phyloP scores from a whole-genome alignment of 1,140 invertebrate genomes.

The Calephelis nemesis region DNA sequence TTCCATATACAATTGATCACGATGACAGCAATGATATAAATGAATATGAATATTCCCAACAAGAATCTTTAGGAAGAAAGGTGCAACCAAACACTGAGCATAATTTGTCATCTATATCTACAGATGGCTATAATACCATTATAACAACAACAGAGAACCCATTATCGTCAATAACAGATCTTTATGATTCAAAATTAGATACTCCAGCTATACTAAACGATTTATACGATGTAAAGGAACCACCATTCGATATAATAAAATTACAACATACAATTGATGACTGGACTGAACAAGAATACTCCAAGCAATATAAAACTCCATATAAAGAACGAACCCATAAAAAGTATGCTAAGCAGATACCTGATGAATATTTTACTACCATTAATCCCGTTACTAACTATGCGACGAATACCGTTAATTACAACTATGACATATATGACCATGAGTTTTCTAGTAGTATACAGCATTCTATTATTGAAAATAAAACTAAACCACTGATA shows the following conservation, averaged over 20 bases:
- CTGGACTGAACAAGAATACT: conserved; percentile 90
- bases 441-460: conserved; percentile 80
- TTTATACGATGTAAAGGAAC: conserved; percentile 71
- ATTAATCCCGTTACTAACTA: conserved; percentile 59
- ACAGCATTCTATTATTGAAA: conserved; percentile 67
- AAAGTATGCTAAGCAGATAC: conserved; percentile 86
- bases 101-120: conserved; percentile 39
- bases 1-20: conserved; percentile 86
- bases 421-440: conserved; percentile 73
- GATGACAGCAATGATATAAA: conserved; percentile 68
- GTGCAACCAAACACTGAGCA: conserved; percentile 60
- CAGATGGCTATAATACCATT: conserved; percentile 48
- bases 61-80: conserved; percentile 74
- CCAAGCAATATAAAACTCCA: conserved; percentile 71
- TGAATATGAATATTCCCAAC: conserved; percentile 42
- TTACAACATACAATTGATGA: conserved; percentile 91
- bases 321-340: conserved; percentile 76
- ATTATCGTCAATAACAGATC: conserved; percentile 40
- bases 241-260: conserved; percentile 84
- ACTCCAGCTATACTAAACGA: conserved; percentile 54
- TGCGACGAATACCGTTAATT: conserved; percentile 54
- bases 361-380: conserved; percentile 87
- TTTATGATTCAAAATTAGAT: conserved; percentile 49
- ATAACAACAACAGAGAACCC: conserved; percentile 55
- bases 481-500: conserved; percentile 45